A percentile compares a stretch with the other conserved stretches of the same genome.
These are phyloP conservation scores for Drosophila maculinotata DNA, from an alignment of 2,888 invertebrate species.

Conservation along the genomic window DNA sequence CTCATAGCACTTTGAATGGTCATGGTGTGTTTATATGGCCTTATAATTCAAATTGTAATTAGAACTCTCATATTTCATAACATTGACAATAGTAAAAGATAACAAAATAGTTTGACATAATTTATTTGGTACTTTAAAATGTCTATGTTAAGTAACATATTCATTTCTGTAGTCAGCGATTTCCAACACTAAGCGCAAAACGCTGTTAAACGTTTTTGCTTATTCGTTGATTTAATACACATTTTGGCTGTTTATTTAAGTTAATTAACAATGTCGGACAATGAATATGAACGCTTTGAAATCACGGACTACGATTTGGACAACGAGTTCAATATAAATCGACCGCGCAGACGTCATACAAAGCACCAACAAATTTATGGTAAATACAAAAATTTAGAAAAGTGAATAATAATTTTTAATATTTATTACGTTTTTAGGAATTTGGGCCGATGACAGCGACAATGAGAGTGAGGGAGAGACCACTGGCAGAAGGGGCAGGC, in stretches of 20 bases:
- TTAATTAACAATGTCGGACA: constrained; percentile 81
- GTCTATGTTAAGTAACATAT: constrained; percentile 5
- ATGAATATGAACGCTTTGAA: constrained; percentile 96
- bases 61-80: no score
- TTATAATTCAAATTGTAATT: no score
- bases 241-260: background rate
- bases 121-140: background rate
- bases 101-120: no score
- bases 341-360: constrained; percentile 89
- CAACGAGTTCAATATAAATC: constrained; percentile 95
- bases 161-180: no score
- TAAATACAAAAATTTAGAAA: no score
- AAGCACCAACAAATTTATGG: constrained; percentile 98
- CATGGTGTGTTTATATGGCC: no score
- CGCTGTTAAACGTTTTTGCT: constrained; percentile 39
- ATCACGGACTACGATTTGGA: constrained; percentile 97
- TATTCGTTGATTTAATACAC: constrained; percentile 3
- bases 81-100: no score
- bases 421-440: no score
- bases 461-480: constrained; percentile 86
- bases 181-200: constrained; percentile 37
- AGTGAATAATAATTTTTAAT: background rate
- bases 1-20: background rate
- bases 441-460: constrained; percentile 95
- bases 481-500: constrained; percentile 83